Base-by-base conservation (phyloP, 2,888 invertebrate species). In the Ochlodes sylvanus region DNA sequence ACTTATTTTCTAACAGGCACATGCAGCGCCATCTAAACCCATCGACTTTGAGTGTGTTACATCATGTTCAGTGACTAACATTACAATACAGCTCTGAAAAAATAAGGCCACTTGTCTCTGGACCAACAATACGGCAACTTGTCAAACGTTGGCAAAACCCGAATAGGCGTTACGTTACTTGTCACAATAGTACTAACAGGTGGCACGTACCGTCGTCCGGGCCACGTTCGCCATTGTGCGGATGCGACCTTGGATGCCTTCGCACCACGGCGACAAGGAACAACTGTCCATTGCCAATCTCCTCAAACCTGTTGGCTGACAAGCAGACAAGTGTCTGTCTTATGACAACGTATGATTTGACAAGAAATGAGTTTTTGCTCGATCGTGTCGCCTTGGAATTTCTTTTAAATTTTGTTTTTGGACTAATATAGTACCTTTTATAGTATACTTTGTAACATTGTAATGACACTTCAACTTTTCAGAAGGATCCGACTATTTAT, bases 121-220 rank as follows among this genome's bases (percentile, higher is more conserved):
- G 14, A 27, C 15, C 60, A 15, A n/a, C 56, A 47, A 64, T 12
- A 56, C 34, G 55, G 15, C 44, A 63, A 44, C 27, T 17, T 44
- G 56, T 64, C 64, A 56, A 50, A 57, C 57, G 12, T 56, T 63
- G 55, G 44, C 63, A 44, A 32, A 56, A 41, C 50, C 12, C 27
- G 64, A 65, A 65, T 57, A 50, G 64, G 64, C 57, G 57, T 57
- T 38, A 57, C 64, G 9, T 32, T 7, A 10, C 12, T 9, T 19
- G 9, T 50, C 50, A 10, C 47, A 50, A 3, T 19, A 15, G 7
- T n/a, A 44, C 44, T 15, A 6, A 50, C 50, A 50, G 19, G 50
- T 50, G 50, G 50, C 19, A 50, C 4, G 50, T 47, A 47, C 47
- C 47, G 12, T 50, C 50, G 15, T 7, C 7, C 10, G 19, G 10